Evolutionary conservation across 2,797 vertebrate genomes (phyloP).

Genomic region (Ibycter americanus): DNA sequence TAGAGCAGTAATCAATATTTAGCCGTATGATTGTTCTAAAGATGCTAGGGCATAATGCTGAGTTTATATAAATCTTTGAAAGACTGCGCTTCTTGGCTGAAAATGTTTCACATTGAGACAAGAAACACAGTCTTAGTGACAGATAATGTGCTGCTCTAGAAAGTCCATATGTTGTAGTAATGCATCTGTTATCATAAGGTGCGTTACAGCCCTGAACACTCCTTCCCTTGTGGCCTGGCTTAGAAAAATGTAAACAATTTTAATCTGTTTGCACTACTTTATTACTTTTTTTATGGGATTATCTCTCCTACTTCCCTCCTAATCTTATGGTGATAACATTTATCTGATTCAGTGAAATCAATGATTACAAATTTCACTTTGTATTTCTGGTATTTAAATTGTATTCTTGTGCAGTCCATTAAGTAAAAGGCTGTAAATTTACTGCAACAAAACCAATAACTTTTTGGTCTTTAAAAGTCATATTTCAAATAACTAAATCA

Average conservation of each 20-base stretch:
- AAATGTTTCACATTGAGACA: background rate
- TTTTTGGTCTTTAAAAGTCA: conserved; percentile 25
- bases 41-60: background rate
- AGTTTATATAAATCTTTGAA: background rate
- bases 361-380: background rate
- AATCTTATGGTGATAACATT: background rate
- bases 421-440: conserved; percentile 11
- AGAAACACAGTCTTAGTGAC: background rate
- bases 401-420: background rate
- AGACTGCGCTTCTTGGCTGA: background rate
- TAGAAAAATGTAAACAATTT: background rate
- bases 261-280: background rate
- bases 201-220: background rate
- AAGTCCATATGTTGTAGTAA: background rate
- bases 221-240: background rate
- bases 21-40: background rate
- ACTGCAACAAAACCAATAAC: conserved; percentile 31
- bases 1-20: background rate
- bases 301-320: background rate
- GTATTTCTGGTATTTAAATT: background rate
- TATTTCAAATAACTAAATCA: conserved; percentile 62
- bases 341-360: background rate
- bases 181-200: background rate
- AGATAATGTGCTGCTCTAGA: background rate
- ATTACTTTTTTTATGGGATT: background rate